Conservation (phyloP, 2,888 invertebrate species). For the Hypomecis atomaria region DNA sequence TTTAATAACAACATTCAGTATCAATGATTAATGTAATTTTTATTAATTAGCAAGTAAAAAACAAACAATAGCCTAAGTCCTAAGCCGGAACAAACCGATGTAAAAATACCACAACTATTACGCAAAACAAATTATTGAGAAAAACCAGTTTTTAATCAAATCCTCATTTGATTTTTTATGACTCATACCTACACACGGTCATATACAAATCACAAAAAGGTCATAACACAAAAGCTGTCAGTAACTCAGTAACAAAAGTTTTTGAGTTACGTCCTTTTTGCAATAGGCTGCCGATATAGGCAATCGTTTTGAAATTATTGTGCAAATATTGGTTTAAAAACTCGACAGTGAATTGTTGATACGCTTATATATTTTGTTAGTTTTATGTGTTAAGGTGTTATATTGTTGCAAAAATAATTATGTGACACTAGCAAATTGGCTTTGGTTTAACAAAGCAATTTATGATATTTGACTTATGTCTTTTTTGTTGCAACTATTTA, state of each 20-base stretch:
- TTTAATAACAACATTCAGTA: too few relatives aligned
- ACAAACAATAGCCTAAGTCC: constrained; percentile 3
- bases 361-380: constrained; percentile 1
- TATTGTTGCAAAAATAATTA: constrained; percentile 8
- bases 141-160: constrained; percentile 25
- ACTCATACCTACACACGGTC: constrained; percentile 11
- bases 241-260: constrained; percentile 34
- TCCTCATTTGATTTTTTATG: constrained; percentile 7
- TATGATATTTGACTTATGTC: too few relatives aligned
- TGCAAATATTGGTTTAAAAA: constrained; percentile 13
- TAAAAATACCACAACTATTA: constrained; percentile 15
- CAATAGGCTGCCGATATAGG: constrained; percentile 31
- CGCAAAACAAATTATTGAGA: constrained; percentile 19
- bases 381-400: constrained; percentile 8
- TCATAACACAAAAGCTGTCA: constrained; percentile 34
- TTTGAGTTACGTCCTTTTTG: constrained; percentile 34
- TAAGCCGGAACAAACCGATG: constrained; percentile 15
- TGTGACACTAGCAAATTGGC: constrained; percentile 5
- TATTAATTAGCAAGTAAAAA: background rate
- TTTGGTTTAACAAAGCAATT: background rate
- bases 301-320: constrained; percentile 27
- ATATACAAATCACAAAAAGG: constrained; percentile 30
- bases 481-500: too few relatives aligned
- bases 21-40: background rate
- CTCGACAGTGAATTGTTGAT: background rate